Conservation (phyloP, 1,140 invertebrate genomes). For the Calephelis nemesis region DNA sequence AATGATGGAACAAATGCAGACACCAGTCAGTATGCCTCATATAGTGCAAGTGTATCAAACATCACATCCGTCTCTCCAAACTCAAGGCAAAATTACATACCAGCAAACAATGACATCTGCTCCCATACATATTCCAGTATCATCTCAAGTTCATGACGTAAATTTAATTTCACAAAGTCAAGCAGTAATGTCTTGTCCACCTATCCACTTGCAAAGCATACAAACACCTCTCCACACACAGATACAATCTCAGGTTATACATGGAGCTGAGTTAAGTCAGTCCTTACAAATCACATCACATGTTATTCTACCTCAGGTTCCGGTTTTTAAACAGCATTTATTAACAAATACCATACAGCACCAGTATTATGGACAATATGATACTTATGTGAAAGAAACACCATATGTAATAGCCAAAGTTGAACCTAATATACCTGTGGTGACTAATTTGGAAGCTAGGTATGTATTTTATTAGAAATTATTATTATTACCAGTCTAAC, state of each 20-base stretch:
- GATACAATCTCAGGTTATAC: slow-evolving; percentile 46
- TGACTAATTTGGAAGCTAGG: slow-evolving; percentile 43
- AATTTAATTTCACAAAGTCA: slow-evolving; percentile 53
- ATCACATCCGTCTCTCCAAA: slow-evolving; percentile 48
- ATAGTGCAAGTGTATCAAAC: slow-evolving; percentile 64
- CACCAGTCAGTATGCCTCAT: slow-evolving; percentile 46
- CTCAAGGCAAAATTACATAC: slow-evolving; percentile 56
- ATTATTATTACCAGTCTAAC: too few species aligned
- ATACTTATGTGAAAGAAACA: slow-evolving; percentile 49
- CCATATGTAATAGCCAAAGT: slow-evolving; percentile 52
- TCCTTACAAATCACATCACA: slow-evolving; percentile 56
- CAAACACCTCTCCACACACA: slow-evolving; percentile 44
- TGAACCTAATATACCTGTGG: slow-evolving; percentile 40
- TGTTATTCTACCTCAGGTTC: slow-evolving; percentile 56
- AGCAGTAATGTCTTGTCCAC: slow-evolving; percentile 63
- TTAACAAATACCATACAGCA: slow-evolving; percentile 48
- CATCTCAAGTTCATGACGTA: slow-evolving; percentile 45
- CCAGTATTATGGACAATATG: slow-evolving; percentile 56
- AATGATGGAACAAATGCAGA: slow-evolving; percentile 59
- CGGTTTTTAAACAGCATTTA: slow-evolving; percentile 56
- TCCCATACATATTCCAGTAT: slow-evolving; percentile 51
- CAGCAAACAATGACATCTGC: slow-evolving; percentile 56
- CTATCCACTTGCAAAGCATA: slow-evolving; percentile 53
- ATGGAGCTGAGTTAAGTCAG: slow-evolving; percentile 45
- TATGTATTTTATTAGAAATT: slow-evolving; percentile 35